These are phyloP conservation scores for Cyrtorhinus lividipennis DNA, from an alignment of 1,140 invertebrate species.

Conservation along the genomic window DNA sequence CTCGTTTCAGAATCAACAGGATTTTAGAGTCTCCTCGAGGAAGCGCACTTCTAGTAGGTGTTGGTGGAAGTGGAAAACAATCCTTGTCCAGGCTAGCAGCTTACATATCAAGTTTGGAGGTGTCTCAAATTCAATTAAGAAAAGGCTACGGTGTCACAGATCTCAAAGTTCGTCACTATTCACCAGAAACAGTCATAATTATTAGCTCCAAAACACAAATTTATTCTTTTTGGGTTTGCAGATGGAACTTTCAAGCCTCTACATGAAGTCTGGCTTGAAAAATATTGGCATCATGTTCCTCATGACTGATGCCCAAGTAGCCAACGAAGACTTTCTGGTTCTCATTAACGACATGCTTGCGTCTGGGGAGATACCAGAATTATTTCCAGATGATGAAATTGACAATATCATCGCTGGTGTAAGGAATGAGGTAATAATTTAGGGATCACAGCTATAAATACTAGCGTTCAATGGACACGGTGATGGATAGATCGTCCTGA, in stretches of 20 bases:
- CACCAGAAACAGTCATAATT: neutral
- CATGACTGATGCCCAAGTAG: slow-evolving; percentile 92
- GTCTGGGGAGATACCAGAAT: slow-evolving; percentile 87
- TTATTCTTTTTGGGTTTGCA: slow-evolving; percentile 30
- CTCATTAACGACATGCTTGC: slow-evolving; percentile 91
- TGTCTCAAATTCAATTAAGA: slow-evolving; percentile 80
- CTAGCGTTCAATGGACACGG: no score
- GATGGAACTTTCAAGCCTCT: slow-evolving; percentile 70
- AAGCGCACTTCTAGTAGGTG: slow-evolving; percentile 87
- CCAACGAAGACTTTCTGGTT: slow-evolving; percentile 88
- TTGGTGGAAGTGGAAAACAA: slow-evolving; percentile 93
- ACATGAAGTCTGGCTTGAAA: slow-evolving; percentile 82
- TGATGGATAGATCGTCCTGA: no score
- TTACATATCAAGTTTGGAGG: slow-evolving; percentile 87
- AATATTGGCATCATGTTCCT: slow-evolving; percentile 88
- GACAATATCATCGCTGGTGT: slow-evolving; percentile 86
- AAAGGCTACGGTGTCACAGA: slow-evolving; percentile 90
- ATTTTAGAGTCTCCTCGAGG: slow-evolving; percentile 89
- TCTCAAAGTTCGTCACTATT: slow-evolving; percentile 59
- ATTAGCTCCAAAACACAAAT: neutral
- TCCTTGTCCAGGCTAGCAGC: slow-evolving; percentile 80
- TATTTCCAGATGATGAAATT: slow-evolving; percentile 90
- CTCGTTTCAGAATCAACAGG: slow-evolving; percentile 63
- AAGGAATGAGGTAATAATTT: slow-evolving; percentile 74
- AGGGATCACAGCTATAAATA: no score